Evolutionary conservation across 2,888 invertebrate species (phyloP), one percentile per base, ranked within the genome.

Genomic region (Oithona nana): DNA sequence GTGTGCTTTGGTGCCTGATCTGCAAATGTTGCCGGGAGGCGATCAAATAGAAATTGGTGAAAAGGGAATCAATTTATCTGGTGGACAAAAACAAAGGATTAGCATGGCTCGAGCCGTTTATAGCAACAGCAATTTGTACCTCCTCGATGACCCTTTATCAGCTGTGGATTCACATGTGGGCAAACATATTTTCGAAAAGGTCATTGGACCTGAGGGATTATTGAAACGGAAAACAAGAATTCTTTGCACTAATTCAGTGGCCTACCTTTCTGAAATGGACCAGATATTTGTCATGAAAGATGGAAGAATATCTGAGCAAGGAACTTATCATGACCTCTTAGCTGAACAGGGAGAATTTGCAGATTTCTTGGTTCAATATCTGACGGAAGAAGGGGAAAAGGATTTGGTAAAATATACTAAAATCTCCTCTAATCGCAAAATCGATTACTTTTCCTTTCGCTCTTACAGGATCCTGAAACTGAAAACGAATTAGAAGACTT

Each of bases 11-110:
- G 81, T 80, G 67, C 81, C 88, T 0, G 97, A 98, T 76, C 82
- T 98, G 68, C 86, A 88, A 57, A 90, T 95, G 75, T 74, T 98
- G 50, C 88, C 89, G 0, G 93, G 85, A 16, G 93, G 95, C 0
- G 97, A 98, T 76, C 80, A 82, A 71, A 98, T 95, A 0, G 97
- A 98, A 78, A 97, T 98, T 67, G 98, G 98, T 65, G 97, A 98
- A 75, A 97, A 95, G 80, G 88, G 88, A 73, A 84, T 86, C 65
- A 86, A 85, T 71, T 73, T 88, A 66, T 86, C 86, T 16, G 93
- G 93, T 20, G 93, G 93, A 3, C 93, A 88, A 72, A 93, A 87
- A 74, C 92, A 86, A 73, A 79, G 93, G 67, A 88, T 94, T 31
- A 88, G 89, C 64, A 75, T 94, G 65, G 93, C 94, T 0, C 79